phyloP scores from a whole-genome alignment of 2,797 vertebrate genomes.

The Chloroceryle inda region DNA sequence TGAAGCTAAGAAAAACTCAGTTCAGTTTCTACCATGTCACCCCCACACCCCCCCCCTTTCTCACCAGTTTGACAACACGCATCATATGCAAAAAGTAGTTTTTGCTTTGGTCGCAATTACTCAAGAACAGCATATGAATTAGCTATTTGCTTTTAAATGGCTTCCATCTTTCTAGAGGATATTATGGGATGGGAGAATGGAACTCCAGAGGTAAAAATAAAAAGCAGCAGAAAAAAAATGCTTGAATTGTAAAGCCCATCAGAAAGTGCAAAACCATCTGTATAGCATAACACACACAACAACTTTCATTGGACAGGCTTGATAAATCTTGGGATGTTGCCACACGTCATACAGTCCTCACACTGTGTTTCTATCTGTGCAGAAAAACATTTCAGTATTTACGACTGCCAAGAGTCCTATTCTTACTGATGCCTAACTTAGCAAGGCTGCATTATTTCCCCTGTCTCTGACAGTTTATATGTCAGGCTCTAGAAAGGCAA shows the following conservation, averaged over 20 bases:
- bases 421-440: conserved; percentile 63
- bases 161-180: conserved; percentile 3
- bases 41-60: too few relatives aligned
- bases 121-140: neutral
- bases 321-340: conserved; percentile 75
- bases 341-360: conserved; percentile 63
- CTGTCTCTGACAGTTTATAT: conserved; percentile 78
- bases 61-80: neutral
- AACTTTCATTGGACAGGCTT: conserved; percentile 70
- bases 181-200: neutral
- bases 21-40: neutral
- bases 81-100: neutral
- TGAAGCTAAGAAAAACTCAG: neutral
- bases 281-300: conserved; percentile 59
- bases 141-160: neutral
- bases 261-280: conserved; percentile 59
- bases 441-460: conserved; percentile 74
- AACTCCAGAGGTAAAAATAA: neutral
- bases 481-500: conserved; percentile 72
- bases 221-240: neutral
- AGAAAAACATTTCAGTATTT: conserved; percentile 75
- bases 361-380: conserved; percentile 53
- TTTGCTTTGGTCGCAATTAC: neutral
- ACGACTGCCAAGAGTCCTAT: conserved; percentile 71
- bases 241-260: conserved; percentile 48